phyloP scores from a whole-genome alignment of 2,888 invertebrate species.

The Agriotes lineatus region DNA sequence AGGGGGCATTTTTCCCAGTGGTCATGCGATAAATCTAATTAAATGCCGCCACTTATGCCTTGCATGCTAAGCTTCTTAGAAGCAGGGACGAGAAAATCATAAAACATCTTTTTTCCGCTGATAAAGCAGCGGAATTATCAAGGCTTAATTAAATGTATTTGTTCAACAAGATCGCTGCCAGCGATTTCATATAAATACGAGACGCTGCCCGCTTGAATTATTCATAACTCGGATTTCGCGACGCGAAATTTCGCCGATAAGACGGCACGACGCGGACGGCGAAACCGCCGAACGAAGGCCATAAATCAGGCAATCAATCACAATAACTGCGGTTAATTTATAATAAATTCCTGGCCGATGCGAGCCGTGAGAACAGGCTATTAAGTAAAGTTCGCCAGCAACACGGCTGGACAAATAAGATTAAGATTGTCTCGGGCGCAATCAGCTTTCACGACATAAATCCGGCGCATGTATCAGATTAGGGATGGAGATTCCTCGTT shows the following conservation, averaged over 20 bases:
- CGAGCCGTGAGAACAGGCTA: conserved; percentile 46
- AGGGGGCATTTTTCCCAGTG: conserved; percentile 41
- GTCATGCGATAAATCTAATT: conserved; percentile 51
- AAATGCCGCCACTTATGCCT: conserved; percentile 43
- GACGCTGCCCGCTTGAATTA: conserved; percentile 20
- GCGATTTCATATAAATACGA: conserved; percentile 14
- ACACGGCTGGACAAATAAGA: conserved; percentile 48
- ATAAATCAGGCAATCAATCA: conserved; percentile 44
- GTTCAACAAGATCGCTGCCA: conserved; percentile 33
- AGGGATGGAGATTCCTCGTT: conserved; percentile 38
- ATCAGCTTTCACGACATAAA: conserved; percentile 51
- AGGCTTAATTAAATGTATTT: conserved; percentile 39
- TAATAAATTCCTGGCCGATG: conserved; percentile 39
- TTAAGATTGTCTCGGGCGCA: conserved; percentile 46
- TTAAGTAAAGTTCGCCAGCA: conserved; percentile 45
- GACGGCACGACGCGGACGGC: background rate
- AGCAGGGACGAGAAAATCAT: conserved; percentile 50
- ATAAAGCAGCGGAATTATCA: conserved; percentile 43
- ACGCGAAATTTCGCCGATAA: background rate
- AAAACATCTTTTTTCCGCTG: conserved; percentile 42
- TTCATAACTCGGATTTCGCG: conserved; percentile 18
- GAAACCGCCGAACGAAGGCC: background rate
- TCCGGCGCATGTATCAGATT: conserved; percentile 50
- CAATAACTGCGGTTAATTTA: conserved; percentile 38
- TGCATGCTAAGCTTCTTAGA: conserved; percentile 49